These are phyloP conservation scores for Drosophila varians DNA, from an alignment of 1,140 invertebrate species.

Conservation along the genomic window DNA sequence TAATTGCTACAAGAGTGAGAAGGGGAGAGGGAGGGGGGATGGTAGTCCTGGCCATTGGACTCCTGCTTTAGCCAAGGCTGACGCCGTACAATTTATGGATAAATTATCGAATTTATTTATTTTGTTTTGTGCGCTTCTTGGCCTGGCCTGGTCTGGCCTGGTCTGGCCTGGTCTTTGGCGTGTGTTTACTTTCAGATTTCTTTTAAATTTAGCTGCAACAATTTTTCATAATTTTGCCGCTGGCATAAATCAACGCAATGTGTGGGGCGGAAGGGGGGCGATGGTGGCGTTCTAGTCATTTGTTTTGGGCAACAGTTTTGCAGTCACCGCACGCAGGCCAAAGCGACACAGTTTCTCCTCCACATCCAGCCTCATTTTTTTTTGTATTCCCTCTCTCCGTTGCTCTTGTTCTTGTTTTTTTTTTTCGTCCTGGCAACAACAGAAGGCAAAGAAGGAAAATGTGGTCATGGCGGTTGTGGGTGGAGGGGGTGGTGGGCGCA, in stretches of 20 bases:
- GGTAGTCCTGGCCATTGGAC: neutral
- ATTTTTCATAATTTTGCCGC: constrained; percentile 78
- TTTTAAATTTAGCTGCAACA: constrained; percentile 67
- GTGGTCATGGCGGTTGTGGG: constrained; percentile 6
- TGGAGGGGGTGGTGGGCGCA: neutral
- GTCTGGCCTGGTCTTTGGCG: neutral
- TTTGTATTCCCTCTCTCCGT: neutral
- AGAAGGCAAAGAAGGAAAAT: constrained; percentile 29
- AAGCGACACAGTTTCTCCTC: constrained; percentile 36
- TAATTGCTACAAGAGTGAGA: constrained; percentile 53
- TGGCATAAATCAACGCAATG: constrained; percentile 66
- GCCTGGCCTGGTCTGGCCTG: neutral
- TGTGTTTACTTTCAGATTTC: constrained; percentile 37
- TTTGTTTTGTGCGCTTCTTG: constrained; percentile 21
- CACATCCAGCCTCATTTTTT: neutral
- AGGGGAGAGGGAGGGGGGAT: neutral
- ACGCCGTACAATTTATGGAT: constrained; percentile 62
- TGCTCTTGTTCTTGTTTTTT: constrained; percentile 13
- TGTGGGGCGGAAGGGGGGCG: neutral
- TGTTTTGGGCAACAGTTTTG: constrained; percentile 61
- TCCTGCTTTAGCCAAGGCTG: constrained; percentile 21
- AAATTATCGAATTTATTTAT: constrained; percentile 71
- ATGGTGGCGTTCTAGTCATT: constrained; percentile 27
- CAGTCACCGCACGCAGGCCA: constrained; percentile 49
- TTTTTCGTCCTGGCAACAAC: constrained; percentile 36